Percentiles rank a stretch among this genome's conserved stretches.
Conservation (phyloP, 2,888 invertebrate genomes). For the Tetanocera ferruginea region DNA sequence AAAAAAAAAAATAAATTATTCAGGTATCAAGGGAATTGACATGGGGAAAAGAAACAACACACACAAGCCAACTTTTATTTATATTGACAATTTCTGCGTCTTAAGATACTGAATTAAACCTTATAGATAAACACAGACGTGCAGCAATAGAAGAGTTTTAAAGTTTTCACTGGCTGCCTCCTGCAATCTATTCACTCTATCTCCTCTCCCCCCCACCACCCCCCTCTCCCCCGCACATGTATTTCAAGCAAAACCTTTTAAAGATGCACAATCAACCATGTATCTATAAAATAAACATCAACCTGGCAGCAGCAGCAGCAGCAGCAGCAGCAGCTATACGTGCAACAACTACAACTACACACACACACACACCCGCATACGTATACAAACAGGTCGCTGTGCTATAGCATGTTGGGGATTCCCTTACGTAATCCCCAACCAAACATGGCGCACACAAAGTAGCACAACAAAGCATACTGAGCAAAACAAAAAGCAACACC, state of each 20-base stretch:
- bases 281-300: background rate
- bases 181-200: background rate
- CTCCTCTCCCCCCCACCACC: background rate
- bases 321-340: background rate
- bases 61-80: too few relatives aligned
- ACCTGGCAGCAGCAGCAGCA: background rate
- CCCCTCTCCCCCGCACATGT: background rate
- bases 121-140: too few relatives aligned
- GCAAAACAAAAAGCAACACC: slow-evolving; percentile 16
- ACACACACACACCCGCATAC: background rate
- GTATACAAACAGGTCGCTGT: slow-evolving; percentile 4
- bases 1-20: too few relatives aligned
- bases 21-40: too few relatives aligned
- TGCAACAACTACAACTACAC: slow-evolving; percentile 8
- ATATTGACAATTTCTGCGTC: too few relatives aligned
- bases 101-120: too few relatives aligned
- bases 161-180: background rate
- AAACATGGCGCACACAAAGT: slow-evolving; percentile 54
- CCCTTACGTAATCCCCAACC: slow-evolving; percentile 66
- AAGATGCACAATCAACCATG: background rate
- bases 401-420: slow-evolving; percentile 63
- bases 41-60: too few relatives aligned
- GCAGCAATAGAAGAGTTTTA: background rate
- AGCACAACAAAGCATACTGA: slow-evolving; percentile 38
- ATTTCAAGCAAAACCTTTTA: background rate